phyloP scores from a whole-genome alignment of 1,140 invertebrate species.

The Euura saliciscinereae region DNA sequence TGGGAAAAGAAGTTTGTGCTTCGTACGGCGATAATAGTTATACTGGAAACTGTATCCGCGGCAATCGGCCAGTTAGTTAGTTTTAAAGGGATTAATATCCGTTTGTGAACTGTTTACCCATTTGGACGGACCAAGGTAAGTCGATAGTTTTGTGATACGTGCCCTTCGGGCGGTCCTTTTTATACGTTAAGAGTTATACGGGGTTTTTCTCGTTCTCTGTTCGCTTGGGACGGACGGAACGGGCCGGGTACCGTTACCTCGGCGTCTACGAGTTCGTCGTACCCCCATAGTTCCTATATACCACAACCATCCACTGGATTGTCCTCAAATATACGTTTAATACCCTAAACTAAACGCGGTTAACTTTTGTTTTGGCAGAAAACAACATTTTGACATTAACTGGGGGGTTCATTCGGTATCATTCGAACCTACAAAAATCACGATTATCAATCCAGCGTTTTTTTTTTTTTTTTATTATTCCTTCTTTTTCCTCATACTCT shows the following conservation, averaged over 20 bases:
- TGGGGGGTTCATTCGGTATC: not conserved
- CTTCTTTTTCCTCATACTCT: too few species aligned
- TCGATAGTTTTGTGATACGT: conserved; percentile 40
- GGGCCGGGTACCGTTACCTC: not conserved
- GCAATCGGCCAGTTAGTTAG: conserved; percentile 61
- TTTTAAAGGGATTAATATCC: conserved; percentile 62
- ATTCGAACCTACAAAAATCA: not conserved
- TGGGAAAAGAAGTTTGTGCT: conserved; percentile 52
- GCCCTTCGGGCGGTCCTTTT: not conserved
- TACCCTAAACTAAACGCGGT: not conserved
- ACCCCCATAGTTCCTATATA: not conserved
- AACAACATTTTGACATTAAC: not conserved
- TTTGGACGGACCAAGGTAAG: conserved; percentile 73
- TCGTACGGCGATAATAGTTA: conserved; percentile 44
- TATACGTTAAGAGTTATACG: not conserved
- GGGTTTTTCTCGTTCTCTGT: conserved; percentile 1
- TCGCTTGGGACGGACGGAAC: not conserved
- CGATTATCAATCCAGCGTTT: not conserved
- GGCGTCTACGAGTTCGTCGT: conserved; percentile 3
- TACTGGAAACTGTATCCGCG: conserved; percentile 52
- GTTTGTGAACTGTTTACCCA: conserved; percentile 68
- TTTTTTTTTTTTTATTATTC: too few species aligned
- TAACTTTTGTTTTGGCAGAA: not conserved
- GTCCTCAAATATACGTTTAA: not conserved
- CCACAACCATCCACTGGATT: not conserved